phyloP scores from a whole-genome alignment of 2,888 invertebrate species.

The Alentia gelatinosa region DNA sequence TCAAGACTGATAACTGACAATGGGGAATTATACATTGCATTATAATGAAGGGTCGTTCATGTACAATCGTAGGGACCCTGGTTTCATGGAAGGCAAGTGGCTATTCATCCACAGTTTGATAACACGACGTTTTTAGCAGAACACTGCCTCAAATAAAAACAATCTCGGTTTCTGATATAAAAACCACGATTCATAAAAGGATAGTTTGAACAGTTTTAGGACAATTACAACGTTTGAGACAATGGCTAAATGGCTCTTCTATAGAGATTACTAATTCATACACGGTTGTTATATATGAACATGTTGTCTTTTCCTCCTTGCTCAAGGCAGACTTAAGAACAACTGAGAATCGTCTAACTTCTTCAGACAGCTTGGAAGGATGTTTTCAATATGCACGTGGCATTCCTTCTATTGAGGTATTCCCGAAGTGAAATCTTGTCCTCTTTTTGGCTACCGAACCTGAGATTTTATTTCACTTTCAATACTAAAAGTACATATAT shows the following conservation, averaged over 20 bases:
- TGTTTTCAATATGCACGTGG: too few species aligned
- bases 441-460: not conserved
- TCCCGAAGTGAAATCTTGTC: not conserved
- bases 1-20: not conserved
- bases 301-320: not conserved
- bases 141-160: slow-evolving; percentile 31
- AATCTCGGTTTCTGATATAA: not conserved
- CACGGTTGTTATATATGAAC: not conserved
- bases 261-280: not conserved
- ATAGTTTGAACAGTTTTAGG: not conserved
- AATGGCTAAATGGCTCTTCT: not conserved
- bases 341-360: not conserved
- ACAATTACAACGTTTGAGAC: not conserved
- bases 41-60: not conserved
- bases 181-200: not conserved
- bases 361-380: not conserved
- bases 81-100: not conserved
- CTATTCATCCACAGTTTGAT: not conserved
- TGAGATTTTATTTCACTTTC: not conserved
- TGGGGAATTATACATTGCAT: not conserved
- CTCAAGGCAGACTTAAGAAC: not conserved
- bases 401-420: not conserved
- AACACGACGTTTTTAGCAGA: not conserved
- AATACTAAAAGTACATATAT: not conserved
- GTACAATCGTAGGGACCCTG: not conserved